phyloP scores from a whole-genome alignment of 2,113 vertebrate species.

The Cygnus atratus region DNA sequence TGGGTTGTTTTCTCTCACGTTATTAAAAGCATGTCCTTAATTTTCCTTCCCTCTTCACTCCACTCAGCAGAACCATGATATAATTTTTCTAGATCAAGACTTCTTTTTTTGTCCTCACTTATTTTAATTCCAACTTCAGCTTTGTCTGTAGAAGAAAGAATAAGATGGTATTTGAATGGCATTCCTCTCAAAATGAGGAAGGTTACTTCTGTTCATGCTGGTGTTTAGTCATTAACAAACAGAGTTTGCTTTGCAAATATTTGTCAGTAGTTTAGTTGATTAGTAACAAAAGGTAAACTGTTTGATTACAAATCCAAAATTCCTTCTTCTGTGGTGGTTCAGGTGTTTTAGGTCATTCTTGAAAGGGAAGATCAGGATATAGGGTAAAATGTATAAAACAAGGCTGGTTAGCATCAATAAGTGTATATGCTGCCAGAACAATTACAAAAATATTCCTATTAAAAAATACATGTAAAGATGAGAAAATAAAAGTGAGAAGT shows the following conservation, averaged over 20 bases:
- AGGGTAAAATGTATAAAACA: background rate
- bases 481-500: background rate
- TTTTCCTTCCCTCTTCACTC: background rate
- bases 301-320: background rate
- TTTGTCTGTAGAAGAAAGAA: constrained; percentile 6
- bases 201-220: constrained; percentile 7
- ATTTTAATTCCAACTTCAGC: background rate
- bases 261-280: constrained; percentile 51
- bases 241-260: constrained; percentile 48
- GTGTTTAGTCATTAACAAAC: constrained; percentile 50
- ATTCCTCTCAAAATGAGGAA: constrained; percentile 7
- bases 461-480: background rate
- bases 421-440: background rate
- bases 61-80: background rate
- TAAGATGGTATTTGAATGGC: background rate
- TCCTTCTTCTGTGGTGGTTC: background rate
- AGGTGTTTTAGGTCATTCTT: background rate
- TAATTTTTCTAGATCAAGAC: background rate
- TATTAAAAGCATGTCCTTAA: background rate
- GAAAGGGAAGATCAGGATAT: background rate
- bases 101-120: background rate
- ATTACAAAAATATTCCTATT: background rate
- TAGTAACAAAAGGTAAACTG: constrained; percentile 39
- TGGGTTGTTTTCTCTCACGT: background rate
- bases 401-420: background rate